Conservation (phyloP, 2,113 vertebrate species). For the Apteryx owenii region DNA sequence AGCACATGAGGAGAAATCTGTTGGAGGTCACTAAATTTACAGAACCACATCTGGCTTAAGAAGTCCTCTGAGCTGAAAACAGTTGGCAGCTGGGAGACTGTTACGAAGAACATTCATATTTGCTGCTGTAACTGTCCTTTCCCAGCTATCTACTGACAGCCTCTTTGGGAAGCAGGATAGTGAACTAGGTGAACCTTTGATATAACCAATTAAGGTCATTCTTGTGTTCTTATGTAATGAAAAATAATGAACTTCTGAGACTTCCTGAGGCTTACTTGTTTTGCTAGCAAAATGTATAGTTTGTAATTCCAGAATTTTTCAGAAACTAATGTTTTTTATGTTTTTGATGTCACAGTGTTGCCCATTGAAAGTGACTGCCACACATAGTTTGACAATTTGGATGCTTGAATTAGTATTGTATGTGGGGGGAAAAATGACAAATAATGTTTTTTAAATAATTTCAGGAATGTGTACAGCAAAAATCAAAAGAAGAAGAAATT, state of each 20-base stretch:
- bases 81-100: rapidly evolving
- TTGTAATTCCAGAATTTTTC: not conserved
- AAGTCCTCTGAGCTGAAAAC: not conserved
- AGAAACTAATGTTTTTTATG: not conserved
- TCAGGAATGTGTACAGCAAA: slow-evolving; percentile 88
- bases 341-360: not conserved
- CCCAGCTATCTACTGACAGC: rapidly evolving
- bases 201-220: not conserved
- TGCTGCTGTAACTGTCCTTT: not conserved
- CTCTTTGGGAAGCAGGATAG: not conserved
- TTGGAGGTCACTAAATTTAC: not conserved
- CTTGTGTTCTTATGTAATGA: not conserved
- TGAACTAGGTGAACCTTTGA: not conserved
- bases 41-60: not conserved
- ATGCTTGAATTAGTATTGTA: not conserved
- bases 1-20: not conserved
- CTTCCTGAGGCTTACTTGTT: not conserved
- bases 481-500: slow-evolving; percentile 85
- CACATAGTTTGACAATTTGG: not conserved
- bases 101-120: rapidly evolving
- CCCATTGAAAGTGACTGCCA: not conserved
- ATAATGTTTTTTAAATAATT: slow-evolving; percentile 25
- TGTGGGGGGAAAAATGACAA: not conserved
- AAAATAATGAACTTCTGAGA: not conserved
- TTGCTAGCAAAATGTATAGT: not conserved